Conservation (phyloP, 2,888 invertebrate species). For the Anoplius nigerrimus region DNA sequence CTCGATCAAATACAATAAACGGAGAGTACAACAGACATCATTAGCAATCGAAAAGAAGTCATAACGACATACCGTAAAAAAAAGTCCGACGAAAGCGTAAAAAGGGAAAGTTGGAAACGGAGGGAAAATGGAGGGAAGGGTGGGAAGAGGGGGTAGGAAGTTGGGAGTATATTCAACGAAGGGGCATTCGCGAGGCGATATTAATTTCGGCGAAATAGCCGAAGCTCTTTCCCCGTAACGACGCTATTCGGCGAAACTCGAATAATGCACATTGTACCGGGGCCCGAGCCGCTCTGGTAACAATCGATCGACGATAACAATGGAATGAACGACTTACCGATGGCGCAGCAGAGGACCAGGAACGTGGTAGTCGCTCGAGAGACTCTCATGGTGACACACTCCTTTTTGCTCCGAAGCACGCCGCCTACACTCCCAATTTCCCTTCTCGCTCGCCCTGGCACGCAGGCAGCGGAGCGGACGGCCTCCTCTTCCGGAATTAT, state of each 20-base stretch:
- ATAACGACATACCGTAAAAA: not conserved
- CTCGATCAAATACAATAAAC: too few species aligned
- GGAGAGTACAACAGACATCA: not conserved
- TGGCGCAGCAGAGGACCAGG: conserved; percentile 62
- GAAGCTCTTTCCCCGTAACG: not conserved
- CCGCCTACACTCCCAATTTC: not conserved
- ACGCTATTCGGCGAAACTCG: not conserved
- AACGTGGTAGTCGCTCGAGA: conserved; percentile 52
- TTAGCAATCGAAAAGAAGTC: not conserved
- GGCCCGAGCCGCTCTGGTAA: not conserved
- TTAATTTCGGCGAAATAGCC: too few species aligned
- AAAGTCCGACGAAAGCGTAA: not conserved
- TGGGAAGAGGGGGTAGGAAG: too few species aligned
- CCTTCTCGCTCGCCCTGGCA: not conserved
- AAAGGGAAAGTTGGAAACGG: too few species aligned
- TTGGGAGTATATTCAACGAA: too few species aligned
- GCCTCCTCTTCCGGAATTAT: conserved; percentile 43
- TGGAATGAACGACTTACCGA: conserved; percentile 63
- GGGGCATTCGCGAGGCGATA: too few species aligned
- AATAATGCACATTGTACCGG: too few species aligned
- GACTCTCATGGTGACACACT: conserved; percentile 56
- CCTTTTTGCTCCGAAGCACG: not conserved
- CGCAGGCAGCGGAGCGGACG: not conserved
- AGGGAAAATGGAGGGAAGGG: too few species aligned
- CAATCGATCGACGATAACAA: conserved; percentile 29